Percentiles rank a stretch among this genome's conserved stretches.
phyloP scores from a whole-genome alignment of 2,888 invertebrate genomes.

The Drosophila nigritarsus region DNA sequence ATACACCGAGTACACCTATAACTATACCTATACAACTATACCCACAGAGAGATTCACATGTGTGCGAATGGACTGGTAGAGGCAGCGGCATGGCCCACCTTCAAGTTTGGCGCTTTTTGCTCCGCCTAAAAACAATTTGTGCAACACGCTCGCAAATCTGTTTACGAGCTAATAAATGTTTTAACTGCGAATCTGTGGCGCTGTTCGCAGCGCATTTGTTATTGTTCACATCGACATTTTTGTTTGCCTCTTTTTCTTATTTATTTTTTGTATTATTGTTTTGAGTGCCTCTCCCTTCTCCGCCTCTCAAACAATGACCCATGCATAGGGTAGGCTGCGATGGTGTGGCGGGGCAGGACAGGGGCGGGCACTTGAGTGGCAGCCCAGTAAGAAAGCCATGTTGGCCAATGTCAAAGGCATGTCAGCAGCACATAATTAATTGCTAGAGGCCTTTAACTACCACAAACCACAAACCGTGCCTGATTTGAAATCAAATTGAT shows the following conservation, averaged over 20 bases:
- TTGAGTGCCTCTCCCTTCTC: neutral
- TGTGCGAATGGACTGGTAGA: constrained; percentile 1
- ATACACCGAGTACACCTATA: constrained; percentile 3
- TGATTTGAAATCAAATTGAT: constrained; percentile 25
- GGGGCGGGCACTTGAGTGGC: constrained; percentile 7
- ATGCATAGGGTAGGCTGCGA: neutral
- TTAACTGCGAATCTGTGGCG: constrained; percentile 57
- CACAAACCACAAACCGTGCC: constrained; percentile 1
- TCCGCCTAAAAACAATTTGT: constrained; percentile 7
- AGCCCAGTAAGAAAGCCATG: neutral
- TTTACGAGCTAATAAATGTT: constrained; percentile 70
- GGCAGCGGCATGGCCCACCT: neutral
- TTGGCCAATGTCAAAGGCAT: constrained; percentile 53
- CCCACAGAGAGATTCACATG: neutral
- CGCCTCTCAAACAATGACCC: neutral
- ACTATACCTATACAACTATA: neutral
- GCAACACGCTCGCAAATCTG: constrained; percentile 52
- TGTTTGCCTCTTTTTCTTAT: neutral
- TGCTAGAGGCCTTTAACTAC: neutral
- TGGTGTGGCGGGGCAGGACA: neutral
- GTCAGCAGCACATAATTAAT: constrained; percentile 56
- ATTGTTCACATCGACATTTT: constrained; percentile 14
- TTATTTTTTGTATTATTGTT: neutral
- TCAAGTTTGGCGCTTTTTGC: neutral
- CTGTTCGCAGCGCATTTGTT: constrained; percentile 36